Conservation (phyloP, 2,888 invertebrate species). For the Biston stratarius region DNA sequence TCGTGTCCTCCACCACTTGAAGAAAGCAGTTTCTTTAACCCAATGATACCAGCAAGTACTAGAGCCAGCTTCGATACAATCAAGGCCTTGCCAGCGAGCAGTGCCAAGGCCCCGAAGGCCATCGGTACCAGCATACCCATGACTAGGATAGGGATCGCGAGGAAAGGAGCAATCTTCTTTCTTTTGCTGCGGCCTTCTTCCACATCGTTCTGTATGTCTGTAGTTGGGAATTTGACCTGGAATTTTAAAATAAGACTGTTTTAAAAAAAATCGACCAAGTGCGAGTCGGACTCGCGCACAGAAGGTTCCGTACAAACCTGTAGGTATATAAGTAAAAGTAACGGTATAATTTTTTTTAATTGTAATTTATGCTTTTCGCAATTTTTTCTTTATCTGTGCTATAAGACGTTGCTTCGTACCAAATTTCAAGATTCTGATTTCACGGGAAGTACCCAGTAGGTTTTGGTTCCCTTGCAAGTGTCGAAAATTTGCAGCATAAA, state of each 20-base stretch:
- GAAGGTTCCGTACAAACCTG: no score
- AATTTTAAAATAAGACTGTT: slow-evolving; percentile 42
- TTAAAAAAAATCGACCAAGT: not conserved
- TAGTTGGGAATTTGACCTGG: slow-evolving; percentile 91
- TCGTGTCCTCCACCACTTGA: slow-evolving; percentile 88
- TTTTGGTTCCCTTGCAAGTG: no score
- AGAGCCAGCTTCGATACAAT: slow-evolving; percentile 94
- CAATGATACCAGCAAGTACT: slow-evolving; percentile 93
- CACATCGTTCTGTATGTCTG: slow-evolving; percentile 88
- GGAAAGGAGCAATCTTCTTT: slow-evolving; percentile 90
- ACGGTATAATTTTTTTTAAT: no score
- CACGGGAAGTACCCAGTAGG: no score
- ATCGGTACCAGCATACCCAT: slow-evolving; percentile 93
- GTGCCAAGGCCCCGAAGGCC: slow-evolving; percentile 93
- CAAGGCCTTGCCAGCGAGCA: slow-evolving; percentile 94
- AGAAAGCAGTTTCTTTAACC: slow-evolving; percentile 93
- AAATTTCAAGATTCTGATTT: no score
- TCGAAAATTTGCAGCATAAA: no score
- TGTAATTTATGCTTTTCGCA: no score
- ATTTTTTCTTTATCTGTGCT: no score
- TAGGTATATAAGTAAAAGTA: no score
- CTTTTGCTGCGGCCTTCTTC: slow-evolving; percentile 90
- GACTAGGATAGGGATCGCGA: slow-evolving; percentile 92
- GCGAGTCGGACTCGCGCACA: no score
- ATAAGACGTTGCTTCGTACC: no score